Base-by-base conservation (phyloP, 2,113 vertebrate genomes). In the Tonatia bakeri region DNA sequence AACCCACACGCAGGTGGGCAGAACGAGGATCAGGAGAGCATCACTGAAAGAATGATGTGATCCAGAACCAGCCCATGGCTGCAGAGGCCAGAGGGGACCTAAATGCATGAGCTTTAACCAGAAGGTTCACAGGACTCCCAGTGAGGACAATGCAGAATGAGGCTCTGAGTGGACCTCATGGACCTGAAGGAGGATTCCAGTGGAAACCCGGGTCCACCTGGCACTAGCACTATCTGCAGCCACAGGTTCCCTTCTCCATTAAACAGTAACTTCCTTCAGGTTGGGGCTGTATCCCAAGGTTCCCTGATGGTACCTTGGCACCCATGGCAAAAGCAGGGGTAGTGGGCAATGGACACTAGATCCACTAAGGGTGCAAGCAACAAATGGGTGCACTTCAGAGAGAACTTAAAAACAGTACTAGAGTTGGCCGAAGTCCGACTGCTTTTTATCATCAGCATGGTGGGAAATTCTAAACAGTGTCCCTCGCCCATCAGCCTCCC, bases 401-500 rank as follows among this genome's bases (percentile, higher is more conserved):
- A 38, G 83, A 72, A 81, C 16, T 77, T 59, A 75, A 45, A 94
- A 87, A 15, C 20, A 45, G 12, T 16, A 3, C 54, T 20, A 28
- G 67, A 75, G 82, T 10, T 40, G 24, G 45, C n/a, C 69, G 17
- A 81, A 83, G 52, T n/a, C 38, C 12, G 11, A 9, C 28, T 43
- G 59, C 40, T 91, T 88, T 45, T 26, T 26, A 61, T 64, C 20
- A 81, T 36, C 83, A 24, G 31, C n/a, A 38, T 11, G 19, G 33
- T 47, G 4, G 31, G 15, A 36, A 38, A 33, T 28, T 52, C 43
- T 64, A 45, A 73, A 91, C 38, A 40, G 33, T 5, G 17, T 8
- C 33, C 70, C 67, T 16, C 0, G 0, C 47, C 28, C 47, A 6
- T 5, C 0, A 0, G 2, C 10, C 56, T 20, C 54, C 6, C 11